Evolutionary conservation across 2,888 invertebrate species (phyloP), one percentile per base, ranked within the genome.

Genomic region (Caenorhabditis sp.): DNA sequence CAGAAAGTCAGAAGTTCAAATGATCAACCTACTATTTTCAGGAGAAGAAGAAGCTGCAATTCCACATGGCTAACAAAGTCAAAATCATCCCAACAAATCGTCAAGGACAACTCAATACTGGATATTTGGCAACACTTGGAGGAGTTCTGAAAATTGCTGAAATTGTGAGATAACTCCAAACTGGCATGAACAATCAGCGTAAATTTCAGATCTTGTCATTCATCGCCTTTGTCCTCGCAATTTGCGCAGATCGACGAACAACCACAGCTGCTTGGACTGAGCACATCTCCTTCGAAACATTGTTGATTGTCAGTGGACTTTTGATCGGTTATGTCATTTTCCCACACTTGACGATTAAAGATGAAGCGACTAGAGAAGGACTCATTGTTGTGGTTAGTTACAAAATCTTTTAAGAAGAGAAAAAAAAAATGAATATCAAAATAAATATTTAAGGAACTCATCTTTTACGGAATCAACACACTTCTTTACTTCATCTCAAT

Each of bases 191-290:
- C n/a, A n/a, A n/a, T 50, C 4, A 8, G 4, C 14, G 50, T 4
- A 50, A n/a, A n/a, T 17, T 50, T n/a, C 0, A 95, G 94, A 26
- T 94, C 93, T 77, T 86, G 52, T 83, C 87, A 17, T 87, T 85
- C 70, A 76, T 87, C 56, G 82, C 85, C 21, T 87, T 87, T 76
- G 81, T 87, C 36, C 78, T 87, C 25, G 82, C 87, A 17, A 87
- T 87, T 68, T 86, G 87, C 60, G 80, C 87, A 3, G 86, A 86
- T 68, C 82, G 87, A 23, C 72, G 83, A 12, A 81, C 84, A 20
- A 85, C 87, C 4, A 83, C 83, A 1, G 81, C 85, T 36, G 87
- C 87, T 2, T 87, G 87, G 87, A 83, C 86, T 21, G 87, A 87
- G 68, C 85, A 87, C 70, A 87, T 87, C 63, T 73, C 87, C 17